Percentiles rank a stretch among this genome's conserved stretches.
phyloP scores from a whole-genome alignment of 2,797 vertebrate species.

The Pogonophryne albipinna region DNA sequence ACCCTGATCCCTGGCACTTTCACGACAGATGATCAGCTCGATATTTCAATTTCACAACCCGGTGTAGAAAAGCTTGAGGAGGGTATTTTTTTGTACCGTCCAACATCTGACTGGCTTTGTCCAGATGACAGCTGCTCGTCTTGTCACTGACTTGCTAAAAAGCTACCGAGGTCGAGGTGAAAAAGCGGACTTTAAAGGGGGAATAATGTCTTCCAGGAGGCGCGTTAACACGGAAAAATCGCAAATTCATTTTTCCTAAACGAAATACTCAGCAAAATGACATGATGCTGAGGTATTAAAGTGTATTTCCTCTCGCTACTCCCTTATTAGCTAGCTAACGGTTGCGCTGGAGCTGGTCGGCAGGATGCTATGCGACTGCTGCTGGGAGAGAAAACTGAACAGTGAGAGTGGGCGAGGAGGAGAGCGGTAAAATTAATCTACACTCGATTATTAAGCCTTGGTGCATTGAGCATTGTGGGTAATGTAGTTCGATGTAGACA shows the following conservation, averaged over 20 bases:
- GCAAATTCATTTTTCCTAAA: conserved; percentile 31
- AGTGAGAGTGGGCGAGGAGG: conserved; percentile 29
- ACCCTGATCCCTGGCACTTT: conserved; percentile 29
- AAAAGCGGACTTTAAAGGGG: conserved; percentile 36
- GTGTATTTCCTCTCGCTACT: conserved; percentile 9
- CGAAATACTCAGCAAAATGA: background rate
- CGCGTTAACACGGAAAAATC: background rate
- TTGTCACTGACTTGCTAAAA: conserved; percentile 51
- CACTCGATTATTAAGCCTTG: conserved; percentile 47
- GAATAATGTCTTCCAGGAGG: conserved; percentile 2
- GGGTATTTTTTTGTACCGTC: conserved; percentile 23
- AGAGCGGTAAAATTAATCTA: conserved; percentile 17
- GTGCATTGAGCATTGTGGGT: conserved; percentile 49
- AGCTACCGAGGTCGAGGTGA: conserved; percentile 49
- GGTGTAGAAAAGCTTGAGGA: background rate
- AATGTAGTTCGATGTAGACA: conserved; percentile 41
- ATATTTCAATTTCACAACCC: conserved; percentile 21
- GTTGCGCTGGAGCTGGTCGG: conserved; percentile 37
- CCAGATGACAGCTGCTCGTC: conserved; percentile 51
- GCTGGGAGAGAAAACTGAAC: conserved; percentile 36
- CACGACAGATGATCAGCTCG: conserved; percentile 23
- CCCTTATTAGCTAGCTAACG: conserved; percentile 59
- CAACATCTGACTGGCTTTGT: conserved; percentile 78
- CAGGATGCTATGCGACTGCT: conserved; percentile 60
- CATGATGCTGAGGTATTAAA: background rate